Evolutionary conservation across 2,113 vertebrate genomes (phyloP).

Genomic region (Baryphthengus martii): DNA sequence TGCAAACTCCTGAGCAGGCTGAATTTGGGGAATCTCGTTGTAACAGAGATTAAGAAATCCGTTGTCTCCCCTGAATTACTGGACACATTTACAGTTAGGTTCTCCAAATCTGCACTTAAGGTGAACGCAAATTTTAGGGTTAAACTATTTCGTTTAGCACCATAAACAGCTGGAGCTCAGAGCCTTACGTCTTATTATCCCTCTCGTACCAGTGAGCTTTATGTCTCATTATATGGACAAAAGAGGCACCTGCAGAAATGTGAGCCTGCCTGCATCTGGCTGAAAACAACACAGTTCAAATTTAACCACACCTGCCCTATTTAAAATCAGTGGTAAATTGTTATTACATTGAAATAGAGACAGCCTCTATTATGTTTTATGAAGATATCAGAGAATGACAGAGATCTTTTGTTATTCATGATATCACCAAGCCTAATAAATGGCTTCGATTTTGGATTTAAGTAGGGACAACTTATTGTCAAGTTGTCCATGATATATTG

Average conservation of each 20-base stretch:
- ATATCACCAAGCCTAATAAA: neutral
- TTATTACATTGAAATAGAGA: neutral
- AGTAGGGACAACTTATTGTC: neutral
- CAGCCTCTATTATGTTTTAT: no score
- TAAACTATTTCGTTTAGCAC: neutral
- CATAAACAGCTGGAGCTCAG: neutral
- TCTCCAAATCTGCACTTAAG: neutral
- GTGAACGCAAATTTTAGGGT: neutral
- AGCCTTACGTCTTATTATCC: neutral
- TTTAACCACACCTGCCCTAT: neutral
- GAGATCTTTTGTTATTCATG: neutral
- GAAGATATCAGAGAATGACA: neutral
- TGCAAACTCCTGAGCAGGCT: neutral
- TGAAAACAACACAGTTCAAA: neutral
- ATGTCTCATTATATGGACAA: neutral
- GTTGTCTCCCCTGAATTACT: neutral
- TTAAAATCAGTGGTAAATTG: neutral
- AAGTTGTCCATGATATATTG: no score
- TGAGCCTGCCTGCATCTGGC: neutral
- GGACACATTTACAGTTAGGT: neutral
- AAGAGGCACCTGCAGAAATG: neutral
- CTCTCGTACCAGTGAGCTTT: neutral
- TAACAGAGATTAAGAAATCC: neutral
- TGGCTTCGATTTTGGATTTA: rapidly evolving
- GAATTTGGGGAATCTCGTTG: neutral